phyloP scores from a whole-genome alignment of 2,888 invertebrate genomes.

The Drosophila colorata region DNA sequence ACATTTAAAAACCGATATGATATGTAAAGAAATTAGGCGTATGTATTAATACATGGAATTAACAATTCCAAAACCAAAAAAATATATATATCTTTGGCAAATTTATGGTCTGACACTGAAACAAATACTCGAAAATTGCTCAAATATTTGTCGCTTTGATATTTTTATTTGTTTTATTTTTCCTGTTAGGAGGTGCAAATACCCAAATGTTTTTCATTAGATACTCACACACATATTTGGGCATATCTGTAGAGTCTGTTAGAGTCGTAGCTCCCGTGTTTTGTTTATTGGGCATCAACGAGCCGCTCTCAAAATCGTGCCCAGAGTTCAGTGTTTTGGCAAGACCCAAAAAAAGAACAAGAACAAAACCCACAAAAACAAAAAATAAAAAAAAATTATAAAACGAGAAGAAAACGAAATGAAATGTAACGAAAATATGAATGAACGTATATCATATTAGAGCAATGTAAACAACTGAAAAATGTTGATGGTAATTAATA shows the following conservation, averaged over 20 bases:
- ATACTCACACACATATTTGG: slow-evolving; percentile 2
- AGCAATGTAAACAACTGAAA: slow-evolving; percentile 31
- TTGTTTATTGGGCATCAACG: slow-evolving; percentile 6
- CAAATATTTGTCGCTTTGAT: slow-evolving; percentile 25
- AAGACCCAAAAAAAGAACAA: slow-evolving; percentile 6
- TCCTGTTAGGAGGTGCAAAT: neutral
- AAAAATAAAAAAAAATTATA: neutral
- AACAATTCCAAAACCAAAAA: slow-evolving; percentile 1
- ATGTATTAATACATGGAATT: too few species aligned
- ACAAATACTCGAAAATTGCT: slow-evolving; percentile 41
- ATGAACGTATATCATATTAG: slow-evolving; percentile 24
- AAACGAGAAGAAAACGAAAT: slow-evolving; percentile 16
- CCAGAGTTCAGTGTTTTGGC: slow-evolving; percentile 46
- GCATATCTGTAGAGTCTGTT: slow-evolving; percentile 2
- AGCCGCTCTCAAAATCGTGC: slow-evolving; percentile 46
- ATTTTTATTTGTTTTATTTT: neutral
- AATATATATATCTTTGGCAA: slow-evolving; percentile 31
- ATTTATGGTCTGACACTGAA: slow-evolving; percentile 38
- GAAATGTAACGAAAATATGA: slow-evolving; percentile 18
- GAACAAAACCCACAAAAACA: slow-evolving; percentile 3
- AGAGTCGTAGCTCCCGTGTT: neutral
- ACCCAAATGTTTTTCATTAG: neutral
- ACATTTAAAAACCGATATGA: slow-evolving; percentile 22
- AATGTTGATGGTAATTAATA: slow-evolving; percentile 37
- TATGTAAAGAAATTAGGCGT: slow-evolving; percentile 2